Base-by-base conservation (phyloP, 2,113 vertebrate genomes). In the Entelurus aequoreus region DNA sequence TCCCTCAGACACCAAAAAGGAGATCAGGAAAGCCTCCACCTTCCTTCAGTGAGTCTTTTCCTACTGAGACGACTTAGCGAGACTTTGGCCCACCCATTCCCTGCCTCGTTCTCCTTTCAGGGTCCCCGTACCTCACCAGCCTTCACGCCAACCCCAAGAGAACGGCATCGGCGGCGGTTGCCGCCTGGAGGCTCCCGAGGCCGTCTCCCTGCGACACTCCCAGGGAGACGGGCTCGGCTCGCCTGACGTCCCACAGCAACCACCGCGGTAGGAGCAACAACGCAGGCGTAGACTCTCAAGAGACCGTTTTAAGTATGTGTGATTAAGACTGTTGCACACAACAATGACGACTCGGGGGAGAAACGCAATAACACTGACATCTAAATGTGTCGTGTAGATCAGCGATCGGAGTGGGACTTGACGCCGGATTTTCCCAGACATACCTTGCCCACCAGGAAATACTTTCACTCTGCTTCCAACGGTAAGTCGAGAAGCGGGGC, bases 111-210 rank as follows among this genome's bases (percentile, higher is more conserved):
- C 4, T 37, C 4, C 44, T 12, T 36, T 14, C 0, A 98, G 95
- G 88, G 76, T 98, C 96, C 62, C 94, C 94, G 0, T 98, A 97
- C 78, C 82, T 88, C 71, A 90, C 88, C 21, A 93, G 90, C 69
- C 76, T 89, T 65, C 89, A 85, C 11, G 44, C 92, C 61, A 88
- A 89, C 60, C 82, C 92, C 1, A 92, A 78, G 62, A 92, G 88
- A 82, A 60, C 76, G 62, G 71, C 88, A 0, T 77, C 90, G 66
- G 66, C 77, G 63, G 72, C 88, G 0, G 79, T 90, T 64, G 66
- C 90, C 1, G 86, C 90, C 55, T 92, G 92, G 93, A 74, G 77
- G 16, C 84, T 93, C 15, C 83, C 88, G 2, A 88, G 86, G 76
- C 82, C 89, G 6, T 75, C 95, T 48, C 76, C 86, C 10, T 90